Base-by-base conservation (phyloP, 2,113 vertebrate genomes). In the Aramus guarauna region DNA sequence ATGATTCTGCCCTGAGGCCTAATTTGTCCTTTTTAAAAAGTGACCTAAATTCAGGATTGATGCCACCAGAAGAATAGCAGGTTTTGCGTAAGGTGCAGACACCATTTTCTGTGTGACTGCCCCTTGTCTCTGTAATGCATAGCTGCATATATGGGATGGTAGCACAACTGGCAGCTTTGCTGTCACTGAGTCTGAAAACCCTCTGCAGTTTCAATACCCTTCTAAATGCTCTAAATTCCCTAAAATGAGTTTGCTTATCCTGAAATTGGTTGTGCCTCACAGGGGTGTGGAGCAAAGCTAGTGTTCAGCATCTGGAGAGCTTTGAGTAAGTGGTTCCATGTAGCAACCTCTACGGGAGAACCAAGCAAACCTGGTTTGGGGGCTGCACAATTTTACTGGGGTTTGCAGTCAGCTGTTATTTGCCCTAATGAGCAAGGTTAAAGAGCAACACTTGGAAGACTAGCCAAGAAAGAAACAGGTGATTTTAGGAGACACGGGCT, bases 11-110 rank as follows among this genome's bases (percentile, higher is more conserved):
- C 92, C 76, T 8, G 22, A 84, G 58, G 92, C 62, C n/a, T 68
- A 89, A 79, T 94, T 91, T 94, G 68, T 86, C 64, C 86, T 96
- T 94, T 94, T 74, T 68, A 19, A 75, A 95, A 94, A 94, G 69
- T 96, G 96, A 84, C 92, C 95, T 94, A 97, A 94, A 94, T 92
- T 95, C 48, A 60, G 39, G 53, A 73, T 32, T 9, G 29, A 71
- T 88, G 67, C 50, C 74, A 96, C 85, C 88, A 93, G 83, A 64
- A 92, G 69, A 92, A 82, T 77, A 92, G 91, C 77, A 85, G 92
- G 92, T 89, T 92, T 89, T 24, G 6, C 85, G 37, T 20, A 59
- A 91, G 52, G 80, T 19, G 2, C 64, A 86, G 76, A 81, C 63
- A 78, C 56, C n/a, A 84, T 86, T 93, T 95, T 91, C 90, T 94